These are phyloP conservation scores for Vollenhovia emeryi DNA, from an alignment of 1,140 invertebrate species.

Conservation along the genomic window DNA sequence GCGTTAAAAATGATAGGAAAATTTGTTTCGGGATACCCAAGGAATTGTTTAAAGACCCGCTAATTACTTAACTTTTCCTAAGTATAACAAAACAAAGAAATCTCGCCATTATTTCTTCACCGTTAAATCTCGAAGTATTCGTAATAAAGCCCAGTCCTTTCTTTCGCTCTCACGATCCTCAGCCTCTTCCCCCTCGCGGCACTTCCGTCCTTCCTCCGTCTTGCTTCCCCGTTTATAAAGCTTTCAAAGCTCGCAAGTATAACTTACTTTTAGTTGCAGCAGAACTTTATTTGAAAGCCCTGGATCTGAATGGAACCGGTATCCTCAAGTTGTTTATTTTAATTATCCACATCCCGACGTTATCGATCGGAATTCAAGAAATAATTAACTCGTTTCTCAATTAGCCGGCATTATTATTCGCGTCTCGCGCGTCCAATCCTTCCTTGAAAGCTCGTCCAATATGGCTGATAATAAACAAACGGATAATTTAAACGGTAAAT, in stretches of 20 bases:
- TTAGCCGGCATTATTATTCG: conserved; percentile 4
- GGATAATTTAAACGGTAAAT: conserved; percentile 29
- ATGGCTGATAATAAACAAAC: not conserved
- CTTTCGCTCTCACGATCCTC: not conserved
- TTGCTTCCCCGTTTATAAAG: conserved; percentile 26
- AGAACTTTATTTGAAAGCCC: conserved; percentile 14
- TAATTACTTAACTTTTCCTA: conserved; percentile 8
- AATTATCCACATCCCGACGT: conserved; percentile 1
- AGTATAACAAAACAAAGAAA: not conserved
- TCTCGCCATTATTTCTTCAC: not conserved
- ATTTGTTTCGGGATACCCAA: not conserved
- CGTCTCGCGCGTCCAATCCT: not conserved
- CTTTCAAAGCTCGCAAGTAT: conserved; percentile 11
- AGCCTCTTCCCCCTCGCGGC: not conserved
- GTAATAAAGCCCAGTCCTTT: not conserved
- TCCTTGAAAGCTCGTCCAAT: conserved; percentile 1
- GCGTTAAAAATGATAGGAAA: not conserved
- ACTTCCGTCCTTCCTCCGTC: not conserved
- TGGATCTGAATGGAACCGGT: not conserved
- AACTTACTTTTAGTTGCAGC: conserved; percentile 24
- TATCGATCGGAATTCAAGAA: conserved; percentile 14
- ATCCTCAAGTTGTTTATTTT: conserved; percentile 29
- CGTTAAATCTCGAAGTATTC: conserved; percentile 17
- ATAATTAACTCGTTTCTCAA: conserved; percentile 37
- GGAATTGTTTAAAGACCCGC: not conserved